Percentiles rank a stretch among this genome's conserved stretches.
Conservation (phyloP, 2,797 vertebrate species). For the Notolepis coatsorum region DNA sequence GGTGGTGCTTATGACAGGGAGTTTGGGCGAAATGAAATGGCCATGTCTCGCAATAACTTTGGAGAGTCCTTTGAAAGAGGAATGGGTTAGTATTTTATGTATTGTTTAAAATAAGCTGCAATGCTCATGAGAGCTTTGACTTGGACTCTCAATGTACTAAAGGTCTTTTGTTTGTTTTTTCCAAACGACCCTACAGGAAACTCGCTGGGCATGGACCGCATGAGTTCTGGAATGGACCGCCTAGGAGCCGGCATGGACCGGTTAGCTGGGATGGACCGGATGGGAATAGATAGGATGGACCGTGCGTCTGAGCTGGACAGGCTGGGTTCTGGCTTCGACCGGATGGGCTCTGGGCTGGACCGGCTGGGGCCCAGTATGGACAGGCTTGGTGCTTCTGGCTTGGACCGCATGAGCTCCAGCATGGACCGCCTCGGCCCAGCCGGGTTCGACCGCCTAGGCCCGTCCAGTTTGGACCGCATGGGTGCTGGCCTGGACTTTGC, state of each 20-base stretch:
- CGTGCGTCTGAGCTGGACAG: constrained; percentile 88
- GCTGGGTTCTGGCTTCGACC: constrained; percentile 86
- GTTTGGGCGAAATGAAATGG: constrained; percentile 93
- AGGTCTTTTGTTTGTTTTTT: not conserved
- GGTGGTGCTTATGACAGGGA: constrained; percentile 90
- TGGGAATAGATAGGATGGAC: constrained; percentile 92
- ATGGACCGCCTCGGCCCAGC: constrained; percentile 90
- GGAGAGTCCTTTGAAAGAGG: constrained; percentile 92
- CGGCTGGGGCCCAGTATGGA: constrained; percentile 90
- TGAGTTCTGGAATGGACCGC: constrained; percentile 88
- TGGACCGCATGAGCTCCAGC: constrained; percentile 90
- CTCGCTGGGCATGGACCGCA: constrained; percentile 87
- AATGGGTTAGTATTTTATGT: constrained; percentile 82
- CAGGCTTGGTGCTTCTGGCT: constrained; percentile 81
- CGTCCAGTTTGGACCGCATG: constrained; percentile 89
- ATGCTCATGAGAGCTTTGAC: not conserved
- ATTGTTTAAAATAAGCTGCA: constrained; percentile 8
- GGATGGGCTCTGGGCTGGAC: constrained; percentile 90
- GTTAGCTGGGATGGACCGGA: constrained; percentile 85
- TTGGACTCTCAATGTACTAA: not conserved
- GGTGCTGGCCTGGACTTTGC: constrained; percentile 88
- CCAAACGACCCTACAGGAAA: constrained; percentile 74
- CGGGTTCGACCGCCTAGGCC: constrained; percentile 88
- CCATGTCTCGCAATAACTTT: constrained; percentile 90
- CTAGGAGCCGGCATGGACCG: constrained; percentile 87